Base-by-base conservation (phyloP, 2,797 vertebrate genomes). In the Melanotaenia nigrans region DNA sequence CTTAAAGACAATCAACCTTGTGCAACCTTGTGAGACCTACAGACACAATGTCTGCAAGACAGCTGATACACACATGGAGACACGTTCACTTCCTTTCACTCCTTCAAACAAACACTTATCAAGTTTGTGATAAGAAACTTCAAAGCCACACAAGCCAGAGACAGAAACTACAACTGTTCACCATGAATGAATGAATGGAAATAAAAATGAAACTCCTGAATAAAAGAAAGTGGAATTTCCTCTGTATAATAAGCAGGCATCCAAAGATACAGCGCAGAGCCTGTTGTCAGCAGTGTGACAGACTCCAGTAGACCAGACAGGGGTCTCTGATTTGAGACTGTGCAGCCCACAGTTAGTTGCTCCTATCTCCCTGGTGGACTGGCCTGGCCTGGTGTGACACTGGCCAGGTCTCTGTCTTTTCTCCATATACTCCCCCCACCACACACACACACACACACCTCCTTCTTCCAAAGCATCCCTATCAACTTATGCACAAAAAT, bases 261-360 rank as follows among this genome's bases (percentile, higher is more conserved):
- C 55, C 64, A 75, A 22, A 81, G 63, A 85, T 51, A 59, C 70
- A 84, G 71, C 71, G 9, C 79, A 68, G 78, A 32, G 79, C 54
- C 78, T 68, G 80, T 84, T 93, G 91, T 93, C 92, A 93, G 77
- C 73, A 80, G 79, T 1, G 65, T 92, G 91, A 94, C 87, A 85
- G 75, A 87, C 79, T 91, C 89, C 93, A 94, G 93, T 77, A 76
- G 74, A 76, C 69, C 89, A 91, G 83, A 81, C 90, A 56, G 79
- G 71, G 83, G 86, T 90, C 86, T 90, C 86, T 85, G 86, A 25
- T 77, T 79, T 88, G 87, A 91, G 79, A 60, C 86, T 87, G 77
- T 75, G 76, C 91, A 91, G 91, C 75, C 57, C 30, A 79, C 89
- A 86, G 83, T 84, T 79, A 73, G 86, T 81, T 73, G 73, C 87